A percentile compares a stretch with the other conserved stretches of the same genome.
phyloP scores from a whole-genome alignment of 2,797 vertebrate species.

The Champsocephalus esox region DNA sequence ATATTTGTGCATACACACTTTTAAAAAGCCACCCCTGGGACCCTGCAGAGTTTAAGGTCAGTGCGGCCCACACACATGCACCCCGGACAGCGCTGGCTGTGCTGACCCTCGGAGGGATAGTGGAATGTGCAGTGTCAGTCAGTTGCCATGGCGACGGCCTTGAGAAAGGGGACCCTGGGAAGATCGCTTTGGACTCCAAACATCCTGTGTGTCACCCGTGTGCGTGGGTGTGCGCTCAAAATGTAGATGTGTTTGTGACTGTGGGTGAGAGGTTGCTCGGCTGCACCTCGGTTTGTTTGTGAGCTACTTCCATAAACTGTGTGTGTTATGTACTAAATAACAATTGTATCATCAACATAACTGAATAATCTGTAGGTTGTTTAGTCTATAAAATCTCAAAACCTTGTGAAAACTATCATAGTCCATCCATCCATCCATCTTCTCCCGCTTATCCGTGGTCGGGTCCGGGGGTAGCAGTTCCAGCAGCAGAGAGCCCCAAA shows the following conservation, averaged over 20 bases:
- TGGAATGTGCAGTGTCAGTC: conserved; percentile 78
- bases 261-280: conserved; percentile 64
- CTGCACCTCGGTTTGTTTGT: conserved; percentile 55
- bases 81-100: conserved; percentile 64
- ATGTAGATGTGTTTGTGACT: conserved; percentile 55
- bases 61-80: conserved; percentile 19
- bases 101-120: conserved; percentile 71
- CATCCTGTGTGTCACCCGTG: conserved; percentile 77
- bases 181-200: conserved; percentile 78
- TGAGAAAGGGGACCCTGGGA: conserved; percentile 83
- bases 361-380: not conserved
- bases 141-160: conserved; percentile 72
- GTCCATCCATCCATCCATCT: not conserved
- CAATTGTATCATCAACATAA: not conserved
- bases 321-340: not conserved
- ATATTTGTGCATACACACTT: conserved; percentile 39
- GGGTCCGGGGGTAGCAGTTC: too few species aligned
- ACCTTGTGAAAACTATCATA: not conserved
- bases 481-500: too few species aligned
- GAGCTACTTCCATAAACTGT: conserved; percentile 24
- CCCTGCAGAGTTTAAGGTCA: conserved; percentile 49
- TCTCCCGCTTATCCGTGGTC: too few species aligned
- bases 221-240: conserved; percentile 44
- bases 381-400: conserved; percentile 6
- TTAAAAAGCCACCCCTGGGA: conserved; percentile 43